phyloP scores from a whole-genome alignment of 2,888 invertebrate genomes.

The Eupithecia subfuscata region DNA sequence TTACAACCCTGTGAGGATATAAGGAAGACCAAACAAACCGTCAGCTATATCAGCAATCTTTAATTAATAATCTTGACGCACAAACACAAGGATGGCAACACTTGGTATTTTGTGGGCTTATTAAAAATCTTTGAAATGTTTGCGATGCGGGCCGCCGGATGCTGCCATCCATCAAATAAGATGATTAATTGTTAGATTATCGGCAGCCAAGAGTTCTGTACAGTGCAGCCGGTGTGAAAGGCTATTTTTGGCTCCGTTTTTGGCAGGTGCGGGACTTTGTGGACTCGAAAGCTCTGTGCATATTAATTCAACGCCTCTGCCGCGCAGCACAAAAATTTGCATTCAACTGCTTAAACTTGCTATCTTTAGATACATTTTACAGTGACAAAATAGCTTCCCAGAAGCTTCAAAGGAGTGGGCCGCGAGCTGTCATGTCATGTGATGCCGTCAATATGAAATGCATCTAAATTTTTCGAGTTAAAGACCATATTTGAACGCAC shows the following conservation, averaged over 20 bases:
- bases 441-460: no score
- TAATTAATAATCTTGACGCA: conserved; percentile 10
- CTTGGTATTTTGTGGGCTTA: conserved; percentile 41
- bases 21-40: neutral
- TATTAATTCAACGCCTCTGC: no score
- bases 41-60: neutral
- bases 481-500: no score
- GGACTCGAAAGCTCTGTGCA: no score
- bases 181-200: conserved; percentile 49
- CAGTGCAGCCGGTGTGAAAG: conserved; percentile 14
- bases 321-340: no score
- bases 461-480: no score
- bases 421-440: no score
- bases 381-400: no score
- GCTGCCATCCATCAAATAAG: conserved; percentile 44
- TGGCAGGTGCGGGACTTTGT: no score
- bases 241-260: neutral
- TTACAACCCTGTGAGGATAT: neutral
- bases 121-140: conserved; percentile 47
- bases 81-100: conserved; percentile 21
- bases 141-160: conserved; percentile 31
- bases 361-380: no score
- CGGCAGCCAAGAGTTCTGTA: conserved; percentile 41
- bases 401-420: no score
- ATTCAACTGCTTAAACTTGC: no score